These are phyloP conservation scores for Pristionchus japonicus DNA, from an alignment of 2,888 invertebrate species.

Conservation along the genomic window DNA sequence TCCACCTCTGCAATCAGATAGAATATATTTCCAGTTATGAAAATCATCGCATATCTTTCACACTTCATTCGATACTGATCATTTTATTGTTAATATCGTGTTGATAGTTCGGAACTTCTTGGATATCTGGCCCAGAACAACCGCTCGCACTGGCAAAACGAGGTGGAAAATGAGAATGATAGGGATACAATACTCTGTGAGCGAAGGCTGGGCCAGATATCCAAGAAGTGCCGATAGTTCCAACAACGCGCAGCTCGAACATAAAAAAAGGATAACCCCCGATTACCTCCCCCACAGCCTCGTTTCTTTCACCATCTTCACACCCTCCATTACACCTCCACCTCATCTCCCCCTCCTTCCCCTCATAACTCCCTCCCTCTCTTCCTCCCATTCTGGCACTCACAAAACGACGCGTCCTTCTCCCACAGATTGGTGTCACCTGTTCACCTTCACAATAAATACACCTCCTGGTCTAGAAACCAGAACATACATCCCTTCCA, in stretches of 20 bases:
- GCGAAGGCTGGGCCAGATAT: too few species aligned
- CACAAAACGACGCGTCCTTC: neutral
- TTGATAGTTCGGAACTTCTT: too few species aligned
- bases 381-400: neutral
- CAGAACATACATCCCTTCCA: neutral
- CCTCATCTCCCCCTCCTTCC: neutral
- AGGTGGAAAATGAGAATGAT: too few species aligned
- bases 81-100: too few species aligned
- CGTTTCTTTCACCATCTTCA: neutral
- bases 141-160: too few species aligned
- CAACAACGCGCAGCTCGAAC: too few species aligned
- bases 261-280: neutral
- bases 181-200: too few species aligned
- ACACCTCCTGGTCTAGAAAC: neutral
- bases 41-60: neutral
- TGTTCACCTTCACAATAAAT: neutral
- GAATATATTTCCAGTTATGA: neutral
- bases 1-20: conserved; percentile 59
- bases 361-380: conserved; percentile 34
- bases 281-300: neutral
- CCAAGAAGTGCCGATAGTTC: too few species aligned
- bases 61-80: too few species aligned
- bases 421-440: conserved; percentile 1
- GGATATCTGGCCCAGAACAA: too few species aligned
- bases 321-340: conserved; percentile 21